phyloP scores from a whole-genome alignment of 2,113 vertebrate species.

The Saimiri boliviensis region DNA sequence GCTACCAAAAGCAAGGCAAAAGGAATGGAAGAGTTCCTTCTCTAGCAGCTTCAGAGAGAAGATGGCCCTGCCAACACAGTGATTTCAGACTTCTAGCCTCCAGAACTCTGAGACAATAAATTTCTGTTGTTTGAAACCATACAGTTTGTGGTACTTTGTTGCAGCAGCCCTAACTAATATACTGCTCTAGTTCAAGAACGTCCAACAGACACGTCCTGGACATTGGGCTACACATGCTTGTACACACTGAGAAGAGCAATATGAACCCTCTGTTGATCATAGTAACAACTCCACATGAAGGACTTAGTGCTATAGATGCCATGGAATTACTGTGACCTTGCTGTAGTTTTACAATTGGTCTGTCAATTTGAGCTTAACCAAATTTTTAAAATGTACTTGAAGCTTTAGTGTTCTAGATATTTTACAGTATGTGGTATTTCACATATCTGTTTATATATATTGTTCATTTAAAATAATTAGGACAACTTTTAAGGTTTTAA shows the following conservation, averaged over 20 bases:
- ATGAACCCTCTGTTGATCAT: background rate
- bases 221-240: background rate
- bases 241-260: background rate
- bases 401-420: slow-evolving; percentile 75
- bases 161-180: background rate
- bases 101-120: background rate
- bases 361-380: slow-evolving; percentile 11
- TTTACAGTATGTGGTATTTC: slow-evolving; percentile 69
- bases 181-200: background rate
- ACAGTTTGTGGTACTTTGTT: background rate
- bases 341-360: background rate
- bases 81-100: background rate
- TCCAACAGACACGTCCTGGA: background rate
- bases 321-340: background rate
- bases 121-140: background rate
- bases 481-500: slow-evolving; percentile 1
- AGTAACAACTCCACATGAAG: background rate
- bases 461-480: slow-evolving; percentile 7
- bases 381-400: slow-evolving; percentile 46
- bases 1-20: background rate
- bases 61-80: background rate
- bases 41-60: background rate
- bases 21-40: background rate
- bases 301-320: background rate
- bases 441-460: background rate